phyloP scores from a whole-genome alignment of 1,140 invertebrate genomes.

The Calliopsis andreniformis region DNA sequence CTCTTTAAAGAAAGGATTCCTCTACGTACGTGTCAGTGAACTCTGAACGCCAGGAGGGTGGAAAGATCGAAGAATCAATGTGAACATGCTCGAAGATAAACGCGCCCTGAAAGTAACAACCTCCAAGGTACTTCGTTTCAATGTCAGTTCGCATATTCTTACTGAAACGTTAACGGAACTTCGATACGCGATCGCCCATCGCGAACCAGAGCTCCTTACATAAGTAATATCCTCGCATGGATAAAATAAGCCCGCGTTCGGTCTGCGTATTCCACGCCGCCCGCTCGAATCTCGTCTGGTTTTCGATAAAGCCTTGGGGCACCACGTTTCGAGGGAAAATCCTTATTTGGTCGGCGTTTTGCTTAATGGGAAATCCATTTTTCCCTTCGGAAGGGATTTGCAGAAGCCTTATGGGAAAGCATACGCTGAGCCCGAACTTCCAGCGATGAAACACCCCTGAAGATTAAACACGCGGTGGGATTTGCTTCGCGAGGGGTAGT shows the following conservation, averaged over 20 bases:
- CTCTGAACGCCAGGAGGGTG: too few species aligned
- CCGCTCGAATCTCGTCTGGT: slow-evolving; percentile 56
- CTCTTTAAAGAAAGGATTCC: too few species aligned
- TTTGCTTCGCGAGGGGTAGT: background rate
- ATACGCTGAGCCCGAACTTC: slow-evolving; percentile 40
- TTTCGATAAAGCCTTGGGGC: slow-evolving; percentile 54
- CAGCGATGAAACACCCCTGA: slow-evolving; percentile 42
- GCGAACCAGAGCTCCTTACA: background rate
- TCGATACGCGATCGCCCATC: background rate
- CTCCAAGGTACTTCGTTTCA: background rate
- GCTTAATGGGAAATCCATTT: slow-evolving; percentile 65
- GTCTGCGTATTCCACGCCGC: slow-evolving; percentile 50
- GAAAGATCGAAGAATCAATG: background rate
- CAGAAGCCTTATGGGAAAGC: slow-evolving; percentile 52
- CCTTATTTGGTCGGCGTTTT: slow-evolving; percentile 68
- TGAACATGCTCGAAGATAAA: too few species aligned
- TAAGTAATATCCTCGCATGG: slow-evolving; percentile 39
- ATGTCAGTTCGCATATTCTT: background rate
- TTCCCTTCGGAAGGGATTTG: slow-evolving; percentile 59
- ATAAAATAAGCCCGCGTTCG: slow-evolving; percentile 43
- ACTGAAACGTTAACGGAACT: background rate
- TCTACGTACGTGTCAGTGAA: too few species aligned
- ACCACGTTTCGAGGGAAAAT: slow-evolving; percentile 50
- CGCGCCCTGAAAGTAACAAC: background rate
- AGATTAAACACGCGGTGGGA: slow-evolving; percentile 42